Conservation (phyloP, 2,888 invertebrate species). For the Drosophila algonquin region DNA sequence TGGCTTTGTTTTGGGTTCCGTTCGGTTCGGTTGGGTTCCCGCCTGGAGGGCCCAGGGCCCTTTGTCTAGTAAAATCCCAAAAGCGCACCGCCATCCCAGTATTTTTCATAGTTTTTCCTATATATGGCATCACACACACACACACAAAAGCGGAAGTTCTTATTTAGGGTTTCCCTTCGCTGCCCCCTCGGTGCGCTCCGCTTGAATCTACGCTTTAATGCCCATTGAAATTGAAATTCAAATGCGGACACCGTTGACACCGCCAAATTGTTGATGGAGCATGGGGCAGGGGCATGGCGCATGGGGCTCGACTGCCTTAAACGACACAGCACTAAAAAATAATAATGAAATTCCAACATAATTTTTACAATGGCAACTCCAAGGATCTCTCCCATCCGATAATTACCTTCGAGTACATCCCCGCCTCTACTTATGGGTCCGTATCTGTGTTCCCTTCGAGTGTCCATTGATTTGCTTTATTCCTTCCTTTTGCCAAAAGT, state of each 20-base stretch:
- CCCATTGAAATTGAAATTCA: slow-evolving; percentile 64
- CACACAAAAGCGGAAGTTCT: slow-evolving; percentile 66
- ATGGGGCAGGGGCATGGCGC: slow-evolving; percentile 4
- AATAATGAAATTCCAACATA: slow-evolving; percentile 52
- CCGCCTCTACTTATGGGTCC: slow-evolving; percentile 10
- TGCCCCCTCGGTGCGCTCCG: slow-evolving; percentile 12
- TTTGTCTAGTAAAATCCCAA: slow-evolving; percentile 44
- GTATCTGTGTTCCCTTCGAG: slow-evolving; percentile 4
- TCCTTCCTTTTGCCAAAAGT: slow-evolving; percentile 45
- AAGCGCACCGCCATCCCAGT: slow-evolving; percentile 14
- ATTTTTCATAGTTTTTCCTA: slow-evolving; percentile 6
- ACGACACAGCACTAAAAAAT: neutral
- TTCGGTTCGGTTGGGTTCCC: slow-evolving; percentile 23
- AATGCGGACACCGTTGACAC: slow-evolving; percentile 50
- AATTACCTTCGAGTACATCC: slow-evolving; percentile 44
- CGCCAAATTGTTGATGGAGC: slow-evolving; percentile 35
- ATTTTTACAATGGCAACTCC: slow-evolving; percentile 44
- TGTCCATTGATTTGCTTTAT: slow-evolving; percentile 12
- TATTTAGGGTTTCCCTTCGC: slow-evolving; percentile 52
- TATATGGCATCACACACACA: slow-evolving; percentile 36
- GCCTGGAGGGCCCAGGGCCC: slow-evolving; percentile 31
- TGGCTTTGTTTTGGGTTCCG: slow-evolving; percentile 16
- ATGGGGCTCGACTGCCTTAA: slow-evolving; percentile 1
- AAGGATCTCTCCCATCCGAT: slow-evolving; percentile 44
- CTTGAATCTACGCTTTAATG: slow-evolving; percentile 45